Evolutionary conservation across 2,113 vertebrate genomes (phyloP).

Genomic region (Alces alces): DNA sequence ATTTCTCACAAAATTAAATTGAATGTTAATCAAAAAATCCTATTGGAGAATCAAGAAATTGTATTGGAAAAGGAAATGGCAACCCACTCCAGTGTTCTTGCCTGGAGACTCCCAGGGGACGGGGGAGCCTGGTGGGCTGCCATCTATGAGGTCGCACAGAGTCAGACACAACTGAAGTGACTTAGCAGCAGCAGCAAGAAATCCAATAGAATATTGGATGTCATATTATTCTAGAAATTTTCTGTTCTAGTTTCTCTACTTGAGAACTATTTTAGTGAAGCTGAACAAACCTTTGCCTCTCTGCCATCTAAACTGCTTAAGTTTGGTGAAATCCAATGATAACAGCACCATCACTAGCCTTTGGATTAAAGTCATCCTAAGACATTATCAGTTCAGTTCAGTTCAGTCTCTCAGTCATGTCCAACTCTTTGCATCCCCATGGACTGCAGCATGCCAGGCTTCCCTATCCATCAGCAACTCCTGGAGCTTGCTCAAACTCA

Average conservation of each 20-base stretch:
- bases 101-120: no score
- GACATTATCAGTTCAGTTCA: not conserved
- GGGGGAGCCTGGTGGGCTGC: no score
- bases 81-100: no score
- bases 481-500: not conserved
- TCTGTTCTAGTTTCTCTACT: not conserved
- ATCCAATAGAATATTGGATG: not conserved
- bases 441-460: not conserved
- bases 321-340: not conserved
- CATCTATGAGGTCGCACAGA: no score
- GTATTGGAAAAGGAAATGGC: no score
- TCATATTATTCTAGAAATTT: not conserved
- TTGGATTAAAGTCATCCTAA: not conserved
- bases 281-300: not conserved
- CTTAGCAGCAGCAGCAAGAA: not conserved
- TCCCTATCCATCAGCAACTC: not conserved
- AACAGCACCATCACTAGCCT: not conserved
- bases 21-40: constrained; percentile 6
- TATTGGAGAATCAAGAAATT: no score
- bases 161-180: no score
- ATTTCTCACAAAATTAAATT: constrained; percentile 6
- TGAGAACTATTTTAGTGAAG: not conserved
- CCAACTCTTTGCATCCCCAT: not conserved
- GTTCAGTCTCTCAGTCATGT: not conserved
- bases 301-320: not conserved